These are phyloP conservation scores for Tetramorium simillimum DNA, from an alignment of 1,140 invertebrate genomes.

Conservation along the genomic window DNA sequence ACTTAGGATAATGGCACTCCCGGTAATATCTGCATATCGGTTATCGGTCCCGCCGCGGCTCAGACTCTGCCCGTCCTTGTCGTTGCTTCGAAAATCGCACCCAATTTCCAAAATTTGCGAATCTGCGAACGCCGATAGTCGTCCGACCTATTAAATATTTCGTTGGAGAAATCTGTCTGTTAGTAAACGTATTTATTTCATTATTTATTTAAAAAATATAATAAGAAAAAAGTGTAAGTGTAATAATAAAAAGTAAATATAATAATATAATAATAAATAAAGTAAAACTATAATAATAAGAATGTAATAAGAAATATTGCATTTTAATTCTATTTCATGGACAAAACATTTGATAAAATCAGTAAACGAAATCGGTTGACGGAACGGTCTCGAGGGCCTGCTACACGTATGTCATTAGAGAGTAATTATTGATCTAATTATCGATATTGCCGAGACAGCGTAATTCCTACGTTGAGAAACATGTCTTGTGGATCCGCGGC, in stretches of 20 bases:
- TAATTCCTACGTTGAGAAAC: neutral
- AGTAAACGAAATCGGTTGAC: neutral
- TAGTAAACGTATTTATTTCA: neutral
- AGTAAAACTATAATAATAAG: no score
- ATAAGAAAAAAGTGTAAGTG: neutral
- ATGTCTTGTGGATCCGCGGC: conserved; percentile 10
- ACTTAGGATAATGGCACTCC: conserved; percentile 81
- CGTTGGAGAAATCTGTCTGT: neutral
- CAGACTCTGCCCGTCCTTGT: conserved; percentile 39
- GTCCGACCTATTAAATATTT: neutral
- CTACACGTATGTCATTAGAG: conserved; percentile 5
- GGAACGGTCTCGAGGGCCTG: neutral
- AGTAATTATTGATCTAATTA: conserved; percentile 50
- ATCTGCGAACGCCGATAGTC: neutral
- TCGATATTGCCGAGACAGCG: conserved; percentile 25
- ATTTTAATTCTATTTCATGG: neutral
- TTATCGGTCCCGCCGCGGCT: conserved; percentile 68
- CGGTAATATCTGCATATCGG: conserved; percentile 74
- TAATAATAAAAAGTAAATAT: no score
- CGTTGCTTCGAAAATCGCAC: conserved; percentile 39
- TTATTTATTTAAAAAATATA: neutral
- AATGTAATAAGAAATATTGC: neutral
- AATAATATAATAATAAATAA: no score
- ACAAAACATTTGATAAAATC: neutral
- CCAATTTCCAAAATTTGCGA: conserved; percentile 41